These are phyloP conservation scores for Ganaspis brasiliensis DNA, from an alignment of 2,888 invertebrate genomes.

Conservation along the genomic window DNA sequence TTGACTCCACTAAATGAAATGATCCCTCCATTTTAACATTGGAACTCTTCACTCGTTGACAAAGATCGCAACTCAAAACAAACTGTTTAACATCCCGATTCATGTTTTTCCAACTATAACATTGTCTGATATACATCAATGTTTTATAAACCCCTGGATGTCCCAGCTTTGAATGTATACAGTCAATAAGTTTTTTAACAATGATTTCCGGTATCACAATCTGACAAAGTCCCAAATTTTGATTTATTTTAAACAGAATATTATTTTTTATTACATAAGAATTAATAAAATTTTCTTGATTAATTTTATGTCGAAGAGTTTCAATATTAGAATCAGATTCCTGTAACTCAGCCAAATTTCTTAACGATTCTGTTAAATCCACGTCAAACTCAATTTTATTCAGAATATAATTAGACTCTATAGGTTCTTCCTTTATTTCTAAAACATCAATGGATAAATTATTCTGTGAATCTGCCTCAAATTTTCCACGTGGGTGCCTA, in stretches of 20 bases:
- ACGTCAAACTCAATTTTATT: background rate
- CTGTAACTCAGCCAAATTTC: background rate
- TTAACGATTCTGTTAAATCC: background rate
- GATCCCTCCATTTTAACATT: too few relatives aligned
- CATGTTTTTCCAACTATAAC: too few relatives aligned
- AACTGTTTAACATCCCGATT: too few relatives aligned
- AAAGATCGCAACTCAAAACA: too few relatives aligned
- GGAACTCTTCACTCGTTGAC: too few relatives aligned
- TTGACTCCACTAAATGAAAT: too few relatives aligned
- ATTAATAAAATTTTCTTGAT: background rate
- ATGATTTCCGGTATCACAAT: background rate
- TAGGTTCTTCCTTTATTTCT: background rate
- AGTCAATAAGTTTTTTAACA: too few relatives aligned
- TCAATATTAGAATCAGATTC: background rate
- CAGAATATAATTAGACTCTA: background rate
- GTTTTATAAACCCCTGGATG: too few relatives aligned
- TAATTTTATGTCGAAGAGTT: background rate
- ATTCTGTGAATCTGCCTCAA: conserved; percentile 29
- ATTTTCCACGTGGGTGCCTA: conserved; percentile 4
- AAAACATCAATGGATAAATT: conserved; percentile 2
- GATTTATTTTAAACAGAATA: background rate
- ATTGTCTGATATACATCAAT: too few relatives aligned
- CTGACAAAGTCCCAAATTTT: background rate
- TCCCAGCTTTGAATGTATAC: too few relatives aligned
- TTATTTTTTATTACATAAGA: background rate